Conservation (phyloP, 2,888 invertebrate genomes). For the Atethmia centrago region DNA sequence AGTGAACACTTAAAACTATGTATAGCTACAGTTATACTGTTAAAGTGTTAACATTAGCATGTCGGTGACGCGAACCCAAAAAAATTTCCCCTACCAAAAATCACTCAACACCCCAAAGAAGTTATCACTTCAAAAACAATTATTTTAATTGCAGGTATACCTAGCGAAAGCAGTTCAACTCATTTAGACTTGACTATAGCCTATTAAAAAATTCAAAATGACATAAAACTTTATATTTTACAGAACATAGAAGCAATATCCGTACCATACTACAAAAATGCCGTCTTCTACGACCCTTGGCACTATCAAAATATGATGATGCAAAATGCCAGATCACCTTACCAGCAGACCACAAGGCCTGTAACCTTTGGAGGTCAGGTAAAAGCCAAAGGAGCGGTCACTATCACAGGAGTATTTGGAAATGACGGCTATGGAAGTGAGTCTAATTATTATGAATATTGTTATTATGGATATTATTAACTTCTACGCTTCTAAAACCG, state of each 20-base stretch:
- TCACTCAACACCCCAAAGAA: too few relatives aligned
- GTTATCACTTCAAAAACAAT: too few relatives aligned
- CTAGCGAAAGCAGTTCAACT: too few relatives aligned
- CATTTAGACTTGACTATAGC: too few relatives aligned
- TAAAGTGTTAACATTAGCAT: too few relatives aligned
- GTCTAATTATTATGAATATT: neutral
- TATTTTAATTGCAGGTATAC: too few relatives aligned
- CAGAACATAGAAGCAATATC: slow-evolving; percentile 14
- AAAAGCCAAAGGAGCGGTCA: slow-evolving; percentile 20
- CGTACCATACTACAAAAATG: slow-evolving; percentile 5
- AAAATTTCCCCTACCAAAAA: too few relatives aligned
- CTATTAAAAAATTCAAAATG: neutral
- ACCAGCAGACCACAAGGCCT: slow-evolving; percentile 13
- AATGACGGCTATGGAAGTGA: slow-evolving; percentile 32
- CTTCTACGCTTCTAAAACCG: neutral
- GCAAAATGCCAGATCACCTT: neutral
- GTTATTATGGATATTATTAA: neutral
- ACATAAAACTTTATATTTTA: neutral
- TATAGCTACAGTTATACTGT: too few relatives aligned
- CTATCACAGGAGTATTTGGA: slow-evolving; percentile 20
- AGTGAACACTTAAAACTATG: too few relatives aligned
- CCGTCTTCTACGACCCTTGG: slow-evolving; percentile 18
- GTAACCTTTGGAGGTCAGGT: slow-evolving; percentile 32
- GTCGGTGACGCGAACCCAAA: too few relatives aligned
- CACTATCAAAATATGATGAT: neutral